Evolutionary conservation across 2,797 vertebrate genomes (phyloP), one percentile per base, ranked within the genome.

Genomic region (Rhinogobio ventralis): DNA sequence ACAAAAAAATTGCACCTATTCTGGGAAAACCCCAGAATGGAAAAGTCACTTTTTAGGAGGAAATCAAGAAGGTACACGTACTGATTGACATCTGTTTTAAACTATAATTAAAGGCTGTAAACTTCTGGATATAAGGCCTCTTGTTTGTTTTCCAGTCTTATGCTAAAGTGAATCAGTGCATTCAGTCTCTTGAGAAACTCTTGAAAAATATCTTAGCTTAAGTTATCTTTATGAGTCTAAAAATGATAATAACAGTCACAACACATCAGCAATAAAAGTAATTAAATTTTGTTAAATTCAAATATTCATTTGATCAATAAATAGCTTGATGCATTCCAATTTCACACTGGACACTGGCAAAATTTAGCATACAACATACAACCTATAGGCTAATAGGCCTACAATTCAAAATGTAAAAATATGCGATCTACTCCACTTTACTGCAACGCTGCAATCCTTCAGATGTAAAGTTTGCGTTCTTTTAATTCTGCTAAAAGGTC

Each of bases 141-240:
- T 25, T 5, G 25, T 77, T 46, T 60, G 49, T 45, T 88, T 20
- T 25, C 0, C 45, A 86, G 25, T 74, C 91, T 83, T 51, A 81
- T 83, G 87, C 86, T 85, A 87, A 92, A 86, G 74, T 81, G 19
- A 79, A 64, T 57, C 80, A 74, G 25, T 72, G 68, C 82, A 88
- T 67, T 66, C 83, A 88, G 79, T 92, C 93, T 78, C 90, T 93
- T 15, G 87, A 93, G 87, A 89, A 76, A 60, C 5, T 51, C 17
- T n/a, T 36, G 36, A 36, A 36, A 36, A 36, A 36, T 36, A n/a
- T n/a, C 55, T 60, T 60, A 57, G 55, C 23, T 9, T 11, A 55
- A 5, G 81, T 92, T 2, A 89, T 93, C 85, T 88, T 88, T n/a
- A 75, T 45, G 19, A 28, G 4, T 23, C 15, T 6, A 25, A 78